These are phyloP conservation scores for Poecile atricapillus DNA, from an alignment of 2,113 vertebrate genomes.

Conservation along the genomic window DNA sequence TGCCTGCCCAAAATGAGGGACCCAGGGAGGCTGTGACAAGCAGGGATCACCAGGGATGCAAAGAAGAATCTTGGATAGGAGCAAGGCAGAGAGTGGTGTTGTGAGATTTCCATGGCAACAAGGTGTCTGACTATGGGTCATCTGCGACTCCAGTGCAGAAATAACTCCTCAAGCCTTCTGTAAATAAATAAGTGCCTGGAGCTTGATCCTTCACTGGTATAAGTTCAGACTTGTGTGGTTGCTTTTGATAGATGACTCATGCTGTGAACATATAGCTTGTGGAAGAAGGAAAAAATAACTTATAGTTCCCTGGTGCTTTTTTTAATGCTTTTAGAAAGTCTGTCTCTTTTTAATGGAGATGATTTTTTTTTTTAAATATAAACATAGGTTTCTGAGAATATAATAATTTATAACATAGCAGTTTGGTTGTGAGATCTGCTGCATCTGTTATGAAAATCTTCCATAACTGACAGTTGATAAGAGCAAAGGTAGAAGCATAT, in stretches of 20 bases:
- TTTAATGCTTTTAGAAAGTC: not conserved
- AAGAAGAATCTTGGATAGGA: not conserved
- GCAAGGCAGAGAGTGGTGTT: not conserved
- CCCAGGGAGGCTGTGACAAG: not conserved
- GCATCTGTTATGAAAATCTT: conserved; percentile 47
- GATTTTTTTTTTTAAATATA: not conserved
- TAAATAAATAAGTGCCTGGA: conserved; percentile 17
- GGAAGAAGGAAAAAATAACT: not conserved
- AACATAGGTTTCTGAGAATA: conserved; percentile 51
- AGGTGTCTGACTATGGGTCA: conserved; percentile 13
- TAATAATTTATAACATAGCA: conserved; percentile 40
- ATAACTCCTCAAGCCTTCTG: not conserved
- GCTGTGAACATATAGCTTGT: not conserved
- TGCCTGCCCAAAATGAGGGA: not conserved
- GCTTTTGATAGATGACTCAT: conserved; percentile 28
- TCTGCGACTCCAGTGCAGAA: conserved; percentile 2
- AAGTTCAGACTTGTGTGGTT: not conserved
- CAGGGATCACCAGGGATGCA: not conserved
- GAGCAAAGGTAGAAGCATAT: conserved; percentile 38
- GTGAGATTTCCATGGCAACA: conserved; percentile 29
- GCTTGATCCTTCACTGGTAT: not conserved
- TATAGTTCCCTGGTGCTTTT: not conserved
- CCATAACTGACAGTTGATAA: conserved; percentile 42
- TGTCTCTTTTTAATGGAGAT: not conserved
- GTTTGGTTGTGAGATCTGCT: conserved; percentile 55